Evolutionary conservation across 2,888 invertebrate species (phyloP).

Genomic region (Taphrorychus bicolor): DNA sequence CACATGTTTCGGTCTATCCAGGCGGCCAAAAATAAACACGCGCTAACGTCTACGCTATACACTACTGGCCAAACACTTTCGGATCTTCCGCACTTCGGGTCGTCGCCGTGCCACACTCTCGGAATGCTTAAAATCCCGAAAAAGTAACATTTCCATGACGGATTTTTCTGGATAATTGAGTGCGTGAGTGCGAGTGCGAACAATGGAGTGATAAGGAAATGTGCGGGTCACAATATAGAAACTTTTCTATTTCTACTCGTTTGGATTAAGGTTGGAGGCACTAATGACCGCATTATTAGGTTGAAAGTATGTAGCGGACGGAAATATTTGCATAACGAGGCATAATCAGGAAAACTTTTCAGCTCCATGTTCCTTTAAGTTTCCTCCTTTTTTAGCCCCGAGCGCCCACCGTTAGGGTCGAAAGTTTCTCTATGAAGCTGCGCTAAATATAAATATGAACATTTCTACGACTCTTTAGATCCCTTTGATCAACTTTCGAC

Average conservation of each 20-base stretch:
- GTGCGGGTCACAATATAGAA: not conserved
- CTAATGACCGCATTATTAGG: no score
- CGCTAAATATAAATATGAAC: not conserved
- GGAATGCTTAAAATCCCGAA: not conserved
- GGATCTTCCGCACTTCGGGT: conserved; percentile 34
- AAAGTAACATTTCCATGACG: no score
- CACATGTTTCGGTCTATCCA: conserved; percentile 27
- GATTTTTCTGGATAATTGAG: not conserved
- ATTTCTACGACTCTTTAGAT: no score
- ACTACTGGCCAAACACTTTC: conserved; percentile 33
- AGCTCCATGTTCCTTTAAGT: not conserved
- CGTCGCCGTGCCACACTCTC: not conserved
- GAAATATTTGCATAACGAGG: not conserved
- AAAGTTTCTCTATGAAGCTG: not conserved
- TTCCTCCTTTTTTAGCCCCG: not conserved
- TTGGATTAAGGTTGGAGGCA: no score
- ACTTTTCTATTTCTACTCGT: not conserved
- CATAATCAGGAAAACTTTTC: not conserved
- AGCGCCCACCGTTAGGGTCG: not conserved
- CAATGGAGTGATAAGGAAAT: not conserved
- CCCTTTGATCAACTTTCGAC: not conserved
- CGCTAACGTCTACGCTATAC: conserved; percentile 22
- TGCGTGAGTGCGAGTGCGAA: not conserved
- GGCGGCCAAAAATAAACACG: conserved; percentile 35
- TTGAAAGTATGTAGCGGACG: no score